Conservation (phyloP, 2,113 vertebrate species). For the Entomyzon cyanotis region DNA sequence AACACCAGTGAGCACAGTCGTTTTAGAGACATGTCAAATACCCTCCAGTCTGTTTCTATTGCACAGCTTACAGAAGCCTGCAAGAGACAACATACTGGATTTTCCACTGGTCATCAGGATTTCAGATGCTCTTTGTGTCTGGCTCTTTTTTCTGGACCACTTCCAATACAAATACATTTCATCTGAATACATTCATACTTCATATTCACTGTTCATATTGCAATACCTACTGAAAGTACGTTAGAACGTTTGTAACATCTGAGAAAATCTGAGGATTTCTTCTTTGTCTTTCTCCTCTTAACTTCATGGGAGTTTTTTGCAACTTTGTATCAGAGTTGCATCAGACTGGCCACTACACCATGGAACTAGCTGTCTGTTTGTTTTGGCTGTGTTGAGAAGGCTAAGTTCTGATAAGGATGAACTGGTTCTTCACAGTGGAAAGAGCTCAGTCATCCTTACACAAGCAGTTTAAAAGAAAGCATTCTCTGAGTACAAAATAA, state of each 20-base stretch:
- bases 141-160: neutral
- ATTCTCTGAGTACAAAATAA: neutral
- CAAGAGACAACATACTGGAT: neutral
- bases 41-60: neutral
- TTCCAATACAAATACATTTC: neutral
- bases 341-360: neutral
- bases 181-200: neutral
- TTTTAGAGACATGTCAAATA: neutral
- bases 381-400: neutral
- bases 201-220: neutral
- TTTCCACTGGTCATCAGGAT: neutral
- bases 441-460: slow-evolving; percentile 12
- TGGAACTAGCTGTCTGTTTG: neutral
- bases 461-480: slow-evolving; percentile 4
- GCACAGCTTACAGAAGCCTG: neutral
- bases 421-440: neutral
- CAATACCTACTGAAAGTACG: neutral
- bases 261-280: neutral
- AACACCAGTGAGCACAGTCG: neutral
- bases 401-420: neutral
- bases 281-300: neutral
- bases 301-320: neutral
- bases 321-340: neutral
- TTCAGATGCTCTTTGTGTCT: neutral
- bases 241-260: neutral